Evolutionary conservation across 2,888 invertebrate species (phyloP).

Genomic region (Emmelina monodactyla): DNA sequence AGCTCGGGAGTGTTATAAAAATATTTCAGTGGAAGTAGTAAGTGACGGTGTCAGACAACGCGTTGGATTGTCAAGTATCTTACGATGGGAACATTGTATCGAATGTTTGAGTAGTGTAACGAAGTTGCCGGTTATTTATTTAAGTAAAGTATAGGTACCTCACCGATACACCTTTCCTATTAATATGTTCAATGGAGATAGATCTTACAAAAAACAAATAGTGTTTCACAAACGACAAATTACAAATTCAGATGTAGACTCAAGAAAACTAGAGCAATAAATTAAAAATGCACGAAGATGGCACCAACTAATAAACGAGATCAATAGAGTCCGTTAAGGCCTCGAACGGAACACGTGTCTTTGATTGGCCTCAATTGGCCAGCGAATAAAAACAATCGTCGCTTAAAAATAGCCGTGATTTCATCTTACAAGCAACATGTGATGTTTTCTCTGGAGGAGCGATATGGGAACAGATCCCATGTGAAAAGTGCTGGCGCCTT

Average conservation of each 20-base stretch:
- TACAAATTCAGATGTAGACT: no score
- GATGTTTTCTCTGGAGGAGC: slow-evolving; percentile 48
- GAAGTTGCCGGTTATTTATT: no score
- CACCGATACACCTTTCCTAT: no score
- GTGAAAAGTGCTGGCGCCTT: slow-evolving; percentile 45
- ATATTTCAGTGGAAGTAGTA: slow-evolving; percentile 29
- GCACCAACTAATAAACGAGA: slow-evolving; percentile 39
- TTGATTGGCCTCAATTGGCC: slow-evolving; percentile 66
- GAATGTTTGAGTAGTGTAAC: no score
- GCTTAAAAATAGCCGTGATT: slow-evolving; percentile 66
- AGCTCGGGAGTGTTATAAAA: slow-evolving; percentile 45
- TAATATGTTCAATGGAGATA: no score
- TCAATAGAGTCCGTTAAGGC: slow-evolving; percentile 46
- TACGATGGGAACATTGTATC: slow-evolving; percentile 17
- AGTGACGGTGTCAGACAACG: slow-evolving; percentile 17
- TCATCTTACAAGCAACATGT: slow-evolving; percentile 59
- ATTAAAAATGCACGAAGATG: no score
- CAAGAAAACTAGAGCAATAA: no score
- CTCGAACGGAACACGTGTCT: slow-evolving; percentile 58
- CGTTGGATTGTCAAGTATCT: slow-evolving; percentile 23
- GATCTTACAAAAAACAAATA: no score
- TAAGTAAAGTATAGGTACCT: no score
- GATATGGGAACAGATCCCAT: slow-evolving; percentile 47
- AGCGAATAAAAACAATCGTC: slow-evolving; percentile 65
- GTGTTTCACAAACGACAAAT: no score